Evolutionary conservation across 2,888 invertebrate species (phyloP).

Genomic region (Congeria kusceri): DNA sequence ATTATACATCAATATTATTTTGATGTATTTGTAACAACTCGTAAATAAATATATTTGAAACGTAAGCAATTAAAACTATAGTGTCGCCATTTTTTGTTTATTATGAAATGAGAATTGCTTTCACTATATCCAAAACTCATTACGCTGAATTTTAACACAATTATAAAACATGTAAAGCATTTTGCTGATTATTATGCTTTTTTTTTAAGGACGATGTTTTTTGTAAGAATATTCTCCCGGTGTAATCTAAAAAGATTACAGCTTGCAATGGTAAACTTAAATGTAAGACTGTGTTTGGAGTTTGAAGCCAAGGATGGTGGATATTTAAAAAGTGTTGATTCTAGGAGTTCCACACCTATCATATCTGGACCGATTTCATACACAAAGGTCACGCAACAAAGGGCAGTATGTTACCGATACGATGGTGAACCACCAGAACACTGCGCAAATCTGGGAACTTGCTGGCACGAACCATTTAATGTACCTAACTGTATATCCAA

Average conservation of each 20-base stretch:
- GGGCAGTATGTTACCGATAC: slow-evolving; percentile 28
- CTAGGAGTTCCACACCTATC: neutral
- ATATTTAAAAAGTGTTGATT: slow-evolving; percentile 10
- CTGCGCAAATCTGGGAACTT: slow-evolving; percentile 10
- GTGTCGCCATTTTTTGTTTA: too few species aligned
- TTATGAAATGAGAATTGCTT: too few species aligned
- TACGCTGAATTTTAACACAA: too few species aligned
- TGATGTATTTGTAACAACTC: too few species aligned
- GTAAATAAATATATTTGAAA: too few species aligned
- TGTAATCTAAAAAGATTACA: neutral
- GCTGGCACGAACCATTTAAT: slow-evolving; percentile 28
- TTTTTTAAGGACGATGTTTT: too few species aligned
- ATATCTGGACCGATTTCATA: slow-evolving; percentile 10
- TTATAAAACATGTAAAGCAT: too few species aligned
- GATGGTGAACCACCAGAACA: slow-evolving; percentile 30
- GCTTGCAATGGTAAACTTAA: neutral
- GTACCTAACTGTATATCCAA: slow-evolving; percentile 30
- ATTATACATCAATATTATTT: too few species aligned
- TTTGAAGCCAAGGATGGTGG: slow-evolving; percentile 22
- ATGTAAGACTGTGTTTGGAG: slow-evolving; percentile 16
- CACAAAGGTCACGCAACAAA: neutral
- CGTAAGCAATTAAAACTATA: too few species aligned
- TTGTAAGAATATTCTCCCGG: too few species aligned
- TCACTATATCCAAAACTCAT: too few species aligned
- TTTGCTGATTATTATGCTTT: too few species aligned